Percentiles rank a stretch among this genome's conserved stretches.
Evolutionary conservation across 1,140 invertebrate species (phyloP).

Genomic region (Mya arenaria): DNA sequence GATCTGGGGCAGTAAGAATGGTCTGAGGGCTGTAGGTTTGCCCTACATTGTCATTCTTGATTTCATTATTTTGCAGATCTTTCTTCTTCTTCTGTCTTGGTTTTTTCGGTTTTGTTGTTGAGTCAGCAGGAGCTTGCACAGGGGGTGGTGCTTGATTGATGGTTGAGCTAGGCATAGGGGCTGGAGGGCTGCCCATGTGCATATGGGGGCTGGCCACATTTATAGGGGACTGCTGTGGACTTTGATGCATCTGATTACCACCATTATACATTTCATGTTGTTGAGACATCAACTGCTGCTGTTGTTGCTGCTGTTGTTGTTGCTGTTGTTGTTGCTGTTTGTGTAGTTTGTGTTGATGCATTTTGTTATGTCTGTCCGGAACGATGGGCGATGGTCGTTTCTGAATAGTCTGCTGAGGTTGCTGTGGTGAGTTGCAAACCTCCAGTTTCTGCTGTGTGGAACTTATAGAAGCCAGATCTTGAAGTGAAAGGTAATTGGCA

Average conservation of each 20-base stretch:
- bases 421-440: slow-evolving; percentile 12
- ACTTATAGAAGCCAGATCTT: slow-evolving; percentile 66
- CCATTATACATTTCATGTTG: slow-evolving; percentile 57
- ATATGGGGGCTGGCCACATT: slow-evolving; percentile 62
- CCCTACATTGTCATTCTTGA: slow-evolving; percentile 8
- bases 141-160: slow-evolving; percentile 61
- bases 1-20: slow-evolving; percentile 10
- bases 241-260: slow-evolving; percentile 56
- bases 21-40: slow-evolving; percentile 17
- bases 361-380: slow-evolving; percentile 27
- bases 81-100: slow-evolving; percentile 69
- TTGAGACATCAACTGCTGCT: background rate
- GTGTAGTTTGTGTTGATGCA: slow-evolving; percentile 19
- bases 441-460: slow-evolving; percentile 54
- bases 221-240: slow-evolving; percentile 69
- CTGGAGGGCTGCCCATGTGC: slow-evolving; percentile 61
- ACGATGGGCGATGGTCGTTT: slow-evolving; percentile 39
- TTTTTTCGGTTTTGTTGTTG: slow-evolving; percentile 77
- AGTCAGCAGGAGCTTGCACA: slow-evolving; percentile 77
- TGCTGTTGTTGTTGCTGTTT: background rate
- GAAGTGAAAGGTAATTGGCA: slow-evolving; percentile 62
- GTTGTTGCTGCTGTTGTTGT: slow-evolving; percentile 4
- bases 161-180: slow-evolving; percentile 65
- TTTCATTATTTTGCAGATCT: slow-evolving; percentile 28
- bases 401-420: slow-evolving; percentile 29